Base-by-base conservation (phyloP, 2,113 vertebrate species). In the Rattus rattus region DNA sequence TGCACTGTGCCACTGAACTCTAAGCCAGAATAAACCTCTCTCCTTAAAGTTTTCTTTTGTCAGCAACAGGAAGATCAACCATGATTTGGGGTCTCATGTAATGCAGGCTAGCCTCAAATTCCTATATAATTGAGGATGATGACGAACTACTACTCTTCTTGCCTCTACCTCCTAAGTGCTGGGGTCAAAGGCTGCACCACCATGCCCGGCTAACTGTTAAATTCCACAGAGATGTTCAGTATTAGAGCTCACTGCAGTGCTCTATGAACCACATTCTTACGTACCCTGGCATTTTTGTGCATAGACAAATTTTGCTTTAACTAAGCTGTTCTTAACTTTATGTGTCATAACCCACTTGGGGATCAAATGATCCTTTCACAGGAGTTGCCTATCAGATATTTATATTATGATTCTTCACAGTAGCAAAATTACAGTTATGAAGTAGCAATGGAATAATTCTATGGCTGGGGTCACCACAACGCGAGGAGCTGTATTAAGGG, bases 261-360 rank as follows among this genome's bases (percentile, higher is more conserved):
- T 63, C 83, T 95, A 89, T 86, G 89, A 91, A 54, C 49, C 69
- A 94, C 47, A 85, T 80, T 94, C 91, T 83, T 94, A 91, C 49
- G 88, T 95, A 83, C 70, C 85, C 52, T 88, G 88, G 96, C 72
- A 94, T 90, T 94, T 98, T 94, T 93, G 84, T 36, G 70, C 79
- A 85, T 52, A 33, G 7, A 61, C 39, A 97, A 88, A 93, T 67
- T 93, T 70, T 73, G 90, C 92, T 96, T 94, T 96, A 52, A 94
- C 96, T 7, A 13, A 77, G 47, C 16, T 6, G 6, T 49, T 77
- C 54, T 59, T 10, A 56, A 56, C 33, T 54, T 33, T 59, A 19
- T 54, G 77, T 5, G 52, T 56, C 13, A 26, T 28, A 28, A 77
- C 6, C 13, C 13, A 12, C 5, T 49, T 49, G 54, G 33, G 9